phyloP scores from a whole-genome alignment of 2,113 vertebrate species.

The Hystrix cristata region DNA sequence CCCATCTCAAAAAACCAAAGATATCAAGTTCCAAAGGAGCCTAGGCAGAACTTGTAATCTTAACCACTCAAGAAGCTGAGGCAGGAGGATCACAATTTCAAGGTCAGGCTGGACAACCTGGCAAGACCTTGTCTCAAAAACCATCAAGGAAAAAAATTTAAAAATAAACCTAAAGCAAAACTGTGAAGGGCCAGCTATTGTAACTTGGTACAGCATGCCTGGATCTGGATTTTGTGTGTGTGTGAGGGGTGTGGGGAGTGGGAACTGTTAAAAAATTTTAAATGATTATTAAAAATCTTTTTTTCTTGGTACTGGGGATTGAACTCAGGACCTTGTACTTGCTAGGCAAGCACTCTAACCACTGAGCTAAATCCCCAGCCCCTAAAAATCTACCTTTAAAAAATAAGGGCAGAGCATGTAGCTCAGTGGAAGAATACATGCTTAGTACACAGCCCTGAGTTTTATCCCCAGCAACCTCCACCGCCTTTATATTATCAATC shows the following conservation, averaged over 20 bases:
- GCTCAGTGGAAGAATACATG: not conserved
- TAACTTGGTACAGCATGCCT: not conserved
- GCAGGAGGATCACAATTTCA: not conserved
- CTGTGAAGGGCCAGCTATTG: not conserved
- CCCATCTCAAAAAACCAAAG: not conserved
- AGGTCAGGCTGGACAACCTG: not conserved
- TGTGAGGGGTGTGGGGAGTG: not conserved
- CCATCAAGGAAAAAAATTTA: not conserved
- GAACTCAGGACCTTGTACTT: too few species aligned
- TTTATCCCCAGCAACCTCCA: not conserved
- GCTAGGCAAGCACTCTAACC: too few species aligned
- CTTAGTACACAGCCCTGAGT: not conserved
- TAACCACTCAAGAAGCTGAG: not conserved
- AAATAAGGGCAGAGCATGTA: not conserved
- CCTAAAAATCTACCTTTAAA: not conserved
- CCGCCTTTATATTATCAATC: not conserved
- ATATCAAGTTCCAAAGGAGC: not conserved
- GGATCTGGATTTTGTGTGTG: not conserved
- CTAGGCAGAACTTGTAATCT: not conserved
- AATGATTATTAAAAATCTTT: not conserved
- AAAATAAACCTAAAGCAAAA: not conserved
- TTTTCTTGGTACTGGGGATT: too few species aligned
- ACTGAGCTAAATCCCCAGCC: not conserved
- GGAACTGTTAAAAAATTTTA: not conserved
- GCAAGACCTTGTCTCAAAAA: not conserved